Percentiles rank a stretch among this genome's conserved stretches.
Evolutionary conservation across 1,140 invertebrate species (phyloP).

Genomic region (Conus ventricosus): DNA sequence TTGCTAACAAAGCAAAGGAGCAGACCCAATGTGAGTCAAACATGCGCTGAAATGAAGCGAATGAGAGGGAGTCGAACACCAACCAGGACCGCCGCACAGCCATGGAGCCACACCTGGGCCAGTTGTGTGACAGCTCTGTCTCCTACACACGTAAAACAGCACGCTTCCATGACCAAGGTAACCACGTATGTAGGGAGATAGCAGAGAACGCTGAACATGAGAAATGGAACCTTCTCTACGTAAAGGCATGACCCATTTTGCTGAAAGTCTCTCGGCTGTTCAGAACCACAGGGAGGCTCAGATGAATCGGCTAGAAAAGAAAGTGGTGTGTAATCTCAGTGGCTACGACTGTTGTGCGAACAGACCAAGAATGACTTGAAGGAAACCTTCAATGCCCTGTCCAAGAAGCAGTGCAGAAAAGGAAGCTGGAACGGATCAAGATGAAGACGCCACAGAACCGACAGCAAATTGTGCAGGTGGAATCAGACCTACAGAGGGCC

Average conservation of each 20-base stretch:
- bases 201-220: no score
- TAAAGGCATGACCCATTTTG: conserved; percentile 62
- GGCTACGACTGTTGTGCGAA: conserved; percentile 69
- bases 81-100: no score
- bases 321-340: conserved; percentile 59
- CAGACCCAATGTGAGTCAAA: no score
- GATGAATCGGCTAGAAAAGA: conserved; percentile 66
- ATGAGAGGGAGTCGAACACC: no score
- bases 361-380: conserved; percentile 69
- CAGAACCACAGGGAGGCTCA: conserved; percentile 72
- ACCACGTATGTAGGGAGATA: no score
- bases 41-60: no score
- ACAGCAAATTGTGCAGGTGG: conserved; percentile 45
- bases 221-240: conserved; percentile 54
- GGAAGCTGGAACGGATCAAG: conserved; percentile 60
- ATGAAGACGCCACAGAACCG: conserved; percentile 62
- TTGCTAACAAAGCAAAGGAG: no score
- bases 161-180: no score
- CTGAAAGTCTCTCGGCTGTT: conserved; percentile 65
- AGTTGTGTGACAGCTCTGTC: no score
- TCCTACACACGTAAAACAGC: no score
- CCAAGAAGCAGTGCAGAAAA: conserved; percentile 62
- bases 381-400: conserved; percentile 60
- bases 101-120: no score
- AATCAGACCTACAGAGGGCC: conserved; percentile 68